Evolutionary conservation across 2,113 vertebrate genomes (phyloP), one percentile per base, ranked within the genome.

Genomic region (Xenopus laevis): DNA sequence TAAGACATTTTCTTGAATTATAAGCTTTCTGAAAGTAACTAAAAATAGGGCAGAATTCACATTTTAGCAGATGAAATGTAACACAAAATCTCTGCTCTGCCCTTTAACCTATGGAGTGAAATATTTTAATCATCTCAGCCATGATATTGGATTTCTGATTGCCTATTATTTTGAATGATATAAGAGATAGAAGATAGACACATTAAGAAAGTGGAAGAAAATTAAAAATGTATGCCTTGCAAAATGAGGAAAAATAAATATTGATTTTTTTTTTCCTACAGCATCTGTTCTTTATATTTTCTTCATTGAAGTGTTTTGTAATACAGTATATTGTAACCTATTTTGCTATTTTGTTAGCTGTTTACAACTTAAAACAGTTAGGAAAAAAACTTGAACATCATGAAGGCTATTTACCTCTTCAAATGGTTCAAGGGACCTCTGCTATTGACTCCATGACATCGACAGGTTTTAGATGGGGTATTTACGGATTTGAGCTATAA

Each of bases 81-180:
- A 55, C 18, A 20, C 9, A 23, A 23, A 17, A 7, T 15, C 12
- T 50, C 27, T 60, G 46, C 15, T 27, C 20, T 66, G 20, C 40
- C 10, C 64, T 33, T 11, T 67, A 30, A 67, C 64, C 72, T 15
- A 18, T 12, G 40, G 71, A 30, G n/a, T 52, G 20, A 23, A n/a
- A 59, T 16, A 33, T 74, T 62, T 72, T 7, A 72, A 65, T 74
- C 45, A 74, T 67, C 55, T 67, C 66, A 47, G 58, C 53, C 11
- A 58, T 16, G 16, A 50, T 60, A 74, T 74, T 60, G 23, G 58
- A 17, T 46, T 74, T 74, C 33, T 27, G 63, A 66, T 33, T 52
- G 53, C n/a, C 65, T 52, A 74, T 65, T 59, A 67, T 67, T 74
- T n/a, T 67, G 17, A 74, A 67, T 74, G 45, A 21, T 44, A 27